A percentile compares a stretch with the other conserved stretches of the same genome.
Evolutionary conservation across 1,140 invertebrate species (phyloP).

Genomic region (Bicyclus anynana): DNA sequence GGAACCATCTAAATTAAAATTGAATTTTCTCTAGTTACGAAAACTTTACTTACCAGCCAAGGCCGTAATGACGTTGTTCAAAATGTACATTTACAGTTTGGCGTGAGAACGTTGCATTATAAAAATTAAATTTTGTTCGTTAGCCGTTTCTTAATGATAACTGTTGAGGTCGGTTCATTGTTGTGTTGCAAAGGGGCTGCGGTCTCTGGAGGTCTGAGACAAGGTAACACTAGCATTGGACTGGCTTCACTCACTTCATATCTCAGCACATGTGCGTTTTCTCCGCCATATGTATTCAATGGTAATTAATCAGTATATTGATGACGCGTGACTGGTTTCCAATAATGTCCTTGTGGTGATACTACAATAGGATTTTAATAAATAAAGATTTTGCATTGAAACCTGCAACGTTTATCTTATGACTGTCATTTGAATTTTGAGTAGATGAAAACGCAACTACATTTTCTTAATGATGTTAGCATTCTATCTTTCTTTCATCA

Average conservation of each 20-base stretch:
- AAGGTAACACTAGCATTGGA: conserved; percentile 43
- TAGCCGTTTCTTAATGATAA: conserved; percentile 61
- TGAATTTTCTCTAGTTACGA: conserved; percentile 29
- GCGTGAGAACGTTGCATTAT: conserved; percentile 66
- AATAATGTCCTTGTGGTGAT: conserved; percentile 46
- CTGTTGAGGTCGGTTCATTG: conserved; percentile 62
- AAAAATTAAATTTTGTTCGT: conserved; percentile 58
- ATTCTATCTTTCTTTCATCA: too few species aligned
- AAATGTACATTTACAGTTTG: conserved; percentile 37
- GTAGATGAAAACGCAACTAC: too few species aligned
- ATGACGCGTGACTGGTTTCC: conserved; percentile 51
- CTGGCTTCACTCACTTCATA: background rate
- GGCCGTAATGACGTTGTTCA: conserved; percentile 38
- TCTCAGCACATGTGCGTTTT: background rate
- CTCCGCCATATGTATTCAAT: conserved; percentile 17
- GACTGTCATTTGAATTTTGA: background rate
- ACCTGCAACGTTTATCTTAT: background rate
- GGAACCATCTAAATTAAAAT: conserved; percentile 12
- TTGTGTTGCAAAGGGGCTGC: conserved; percentile 42
- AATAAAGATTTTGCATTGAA: conserved; percentile 11
- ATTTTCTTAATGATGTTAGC: too few species aligned
- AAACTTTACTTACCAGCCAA: conserved; percentile 33
- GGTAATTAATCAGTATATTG: conserved; percentile 44
- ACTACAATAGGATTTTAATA: conserved; percentile 33
- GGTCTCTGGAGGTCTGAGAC: conserved; percentile 52